These are phyloP conservation scores for Pelosia muscerda DNA, from an alignment of 2,888 invertebrate genomes.

Conservation along the genomic window DNA sequence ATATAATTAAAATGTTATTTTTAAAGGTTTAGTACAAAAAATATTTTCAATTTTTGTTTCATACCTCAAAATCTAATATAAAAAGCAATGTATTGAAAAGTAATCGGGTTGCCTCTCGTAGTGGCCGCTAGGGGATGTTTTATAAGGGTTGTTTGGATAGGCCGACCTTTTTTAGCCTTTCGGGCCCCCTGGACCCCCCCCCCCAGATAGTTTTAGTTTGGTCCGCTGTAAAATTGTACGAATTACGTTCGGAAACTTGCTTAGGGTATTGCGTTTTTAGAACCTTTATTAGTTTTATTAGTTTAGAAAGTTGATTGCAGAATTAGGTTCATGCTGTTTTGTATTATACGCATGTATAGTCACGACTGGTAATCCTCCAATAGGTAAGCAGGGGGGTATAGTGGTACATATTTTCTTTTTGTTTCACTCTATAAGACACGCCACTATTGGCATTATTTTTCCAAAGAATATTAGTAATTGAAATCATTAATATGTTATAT, in stretches of 20 bases:
- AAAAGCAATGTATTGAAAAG: constrained; percentile 40
- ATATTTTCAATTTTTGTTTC: background rate
- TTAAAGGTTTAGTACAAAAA: too few relatives aligned
- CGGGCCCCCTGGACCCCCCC: too few relatives aligned
- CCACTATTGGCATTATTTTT: too few relatives aligned
- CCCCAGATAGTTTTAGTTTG: constrained; percentile 77
- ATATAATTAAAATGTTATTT: too few relatives aligned
- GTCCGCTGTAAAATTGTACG: constrained; percentile 71
- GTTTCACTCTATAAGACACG: too few relatives aligned
- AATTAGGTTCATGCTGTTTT: background rate
- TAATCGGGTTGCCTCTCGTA: constrained; percentile 32
- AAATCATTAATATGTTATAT: too few relatives aligned
- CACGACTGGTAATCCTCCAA: background rate
- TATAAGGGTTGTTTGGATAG: constrained; percentile 87
- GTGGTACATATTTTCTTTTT: background rate
- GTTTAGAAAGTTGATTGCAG: constrained; percentile 41
- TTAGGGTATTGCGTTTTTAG: constrained; percentile 59
- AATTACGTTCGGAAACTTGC: constrained; percentile 72
- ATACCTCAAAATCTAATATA: background rate
- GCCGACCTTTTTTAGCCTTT: constrained; percentile 84
- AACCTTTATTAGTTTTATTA: constrained; percentile 55
- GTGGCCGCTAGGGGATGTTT: constrained; percentile 65
- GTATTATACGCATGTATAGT: background rate
- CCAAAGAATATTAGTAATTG: too few relatives aligned
- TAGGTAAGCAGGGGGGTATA: background rate